phyloP scores from a whole-genome alignment of 1,140 invertebrate species.

The Mactra quadrangularis region DNA sequence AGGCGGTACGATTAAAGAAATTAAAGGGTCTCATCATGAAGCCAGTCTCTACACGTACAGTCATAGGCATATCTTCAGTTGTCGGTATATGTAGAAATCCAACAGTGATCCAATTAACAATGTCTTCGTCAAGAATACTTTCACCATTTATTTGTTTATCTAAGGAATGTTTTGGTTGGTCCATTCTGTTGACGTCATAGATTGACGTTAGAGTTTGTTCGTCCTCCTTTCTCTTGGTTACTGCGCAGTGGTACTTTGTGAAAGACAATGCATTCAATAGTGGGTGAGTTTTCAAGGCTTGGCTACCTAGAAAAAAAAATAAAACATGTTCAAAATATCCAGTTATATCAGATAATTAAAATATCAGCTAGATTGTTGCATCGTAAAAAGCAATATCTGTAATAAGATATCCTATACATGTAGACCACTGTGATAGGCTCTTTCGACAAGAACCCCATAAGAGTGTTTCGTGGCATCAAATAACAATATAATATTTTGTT shows the following conservation, averaged over 20 bases:
- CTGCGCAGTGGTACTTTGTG: conserved; percentile 56
- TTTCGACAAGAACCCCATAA: no score
- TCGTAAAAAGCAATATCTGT: no score
- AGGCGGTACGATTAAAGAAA: conserved; percentile 55
- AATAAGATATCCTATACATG: no score
- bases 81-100: conserved; percentile 62
- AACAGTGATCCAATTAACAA: conserved; percentile 60
- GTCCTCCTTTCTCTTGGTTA: conserved; percentile 60
- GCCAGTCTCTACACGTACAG: conserved; percentile 38
- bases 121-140: conserved; percentile 51
- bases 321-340: no score
- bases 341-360: neutral
- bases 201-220: conserved; percentile 53
- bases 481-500: no score
- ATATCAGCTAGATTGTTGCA: neutral
- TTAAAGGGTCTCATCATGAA: conserved; percentile 64
- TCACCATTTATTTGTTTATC: conserved; percentile 54
- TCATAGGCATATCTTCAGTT: conserved; percentile 64
- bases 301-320: conserved; percentile 19
- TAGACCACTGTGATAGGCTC: no score
- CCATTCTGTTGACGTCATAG: conserved; percentile 62
- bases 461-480: no score
- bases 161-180: conserved; percentile 20
- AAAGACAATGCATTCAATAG: conserved; percentile 58
- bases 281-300: conserved; percentile 44